These are phyloP conservation scores for Rhinogobius similis DNA, from an alignment of 2,113 vertebrate species.

Conservation along the genomic window DNA sequence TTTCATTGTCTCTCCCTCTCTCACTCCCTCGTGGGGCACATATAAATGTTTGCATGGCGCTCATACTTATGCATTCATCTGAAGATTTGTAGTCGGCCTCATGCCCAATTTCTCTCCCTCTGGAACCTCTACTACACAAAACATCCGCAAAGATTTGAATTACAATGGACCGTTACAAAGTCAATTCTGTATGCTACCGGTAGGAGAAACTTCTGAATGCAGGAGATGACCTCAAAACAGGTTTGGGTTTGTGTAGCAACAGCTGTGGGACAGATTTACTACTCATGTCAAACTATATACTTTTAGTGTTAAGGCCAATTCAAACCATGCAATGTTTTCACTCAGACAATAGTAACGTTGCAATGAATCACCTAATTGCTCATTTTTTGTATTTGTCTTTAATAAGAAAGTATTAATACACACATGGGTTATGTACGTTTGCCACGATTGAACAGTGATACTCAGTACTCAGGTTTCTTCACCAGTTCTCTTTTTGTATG, in stretches of 20 bases:
- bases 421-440: too few relatives aligned
- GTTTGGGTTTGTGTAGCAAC: background rate
- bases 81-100: conserved; percentile 4
- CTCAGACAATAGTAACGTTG: background rate
- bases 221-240: background rate
- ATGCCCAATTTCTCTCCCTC: conserved; percentile 9
- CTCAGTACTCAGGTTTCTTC: too few relatives aligned
- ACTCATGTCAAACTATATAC: background rate
- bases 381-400: too few relatives aligned
- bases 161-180: background rate
- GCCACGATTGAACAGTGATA: too few relatives aligned
- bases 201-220: background rate
- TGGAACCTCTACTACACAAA: background rate
- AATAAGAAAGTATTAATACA: too few relatives aligned
- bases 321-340: background rate
- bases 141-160: conserved; percentile 8
- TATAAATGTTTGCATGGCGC: conserved; percentile 26
- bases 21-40: conserved; percentile 16
- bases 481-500: background rate
- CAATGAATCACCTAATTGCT: background rate
- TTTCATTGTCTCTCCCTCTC: conserved; percentile 25
- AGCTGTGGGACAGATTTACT: conserved; percentile 1
- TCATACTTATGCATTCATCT: conserved; percentile 17
- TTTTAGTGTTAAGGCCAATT: background rate
- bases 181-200: conserved; percentile 19